phyloP scores from a whole-genome alignment of 2,888 invertebrate genomes.

The Nyleta sp. region DNA sequence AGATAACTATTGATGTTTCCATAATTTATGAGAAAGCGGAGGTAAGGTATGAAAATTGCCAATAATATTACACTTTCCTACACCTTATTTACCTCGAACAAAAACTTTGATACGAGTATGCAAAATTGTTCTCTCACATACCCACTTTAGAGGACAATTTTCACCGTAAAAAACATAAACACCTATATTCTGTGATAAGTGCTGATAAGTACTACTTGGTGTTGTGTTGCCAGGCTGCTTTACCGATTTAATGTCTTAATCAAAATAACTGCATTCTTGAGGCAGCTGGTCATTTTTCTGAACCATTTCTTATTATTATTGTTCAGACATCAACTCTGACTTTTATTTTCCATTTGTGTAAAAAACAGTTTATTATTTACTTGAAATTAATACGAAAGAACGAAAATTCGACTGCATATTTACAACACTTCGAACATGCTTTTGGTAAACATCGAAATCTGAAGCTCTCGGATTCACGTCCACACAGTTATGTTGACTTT shows the following conservation, averaged over 20 bases:
- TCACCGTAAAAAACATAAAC: conserved; percentile 52
- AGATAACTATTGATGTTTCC: conserved; percentile 11
- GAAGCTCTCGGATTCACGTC: conserved; percentile 3
- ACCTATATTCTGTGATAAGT: conserved; percentile 60
- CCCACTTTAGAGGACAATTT: conserved; percentile 56
- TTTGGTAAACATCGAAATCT: conserved; percentile 17
- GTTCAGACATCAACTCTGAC: too few species aligned
- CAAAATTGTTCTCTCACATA: conserved; percentile 56
- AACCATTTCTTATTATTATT: conserved; percentile 15
- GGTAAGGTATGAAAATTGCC: conserved; percentile 56
- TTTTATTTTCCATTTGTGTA: too few species aligned
- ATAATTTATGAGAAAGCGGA: conserved; percentile 38
- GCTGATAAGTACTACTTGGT: conserved; percentile 59
- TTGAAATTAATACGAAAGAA: neutral
- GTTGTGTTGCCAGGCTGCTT: conserved; percentile 36
- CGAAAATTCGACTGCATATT: neutral
- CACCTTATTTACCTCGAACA: conserved; percentile 46
- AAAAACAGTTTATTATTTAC: too few species aligned
- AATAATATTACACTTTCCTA: conserved; percentile 57
- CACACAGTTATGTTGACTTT: conserved; percentile 26
- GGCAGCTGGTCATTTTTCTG: conserved; percentile 33
- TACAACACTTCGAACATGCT: neutral
- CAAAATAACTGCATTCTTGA: conserved; percentile 41
- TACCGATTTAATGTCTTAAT: conserved; percentile 59
- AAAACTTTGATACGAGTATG: conserved; percentile 45